Base-by-base conservation (phyloP, 2,888 invertebrate species). In the Cryptus viduatorius region DNA sequence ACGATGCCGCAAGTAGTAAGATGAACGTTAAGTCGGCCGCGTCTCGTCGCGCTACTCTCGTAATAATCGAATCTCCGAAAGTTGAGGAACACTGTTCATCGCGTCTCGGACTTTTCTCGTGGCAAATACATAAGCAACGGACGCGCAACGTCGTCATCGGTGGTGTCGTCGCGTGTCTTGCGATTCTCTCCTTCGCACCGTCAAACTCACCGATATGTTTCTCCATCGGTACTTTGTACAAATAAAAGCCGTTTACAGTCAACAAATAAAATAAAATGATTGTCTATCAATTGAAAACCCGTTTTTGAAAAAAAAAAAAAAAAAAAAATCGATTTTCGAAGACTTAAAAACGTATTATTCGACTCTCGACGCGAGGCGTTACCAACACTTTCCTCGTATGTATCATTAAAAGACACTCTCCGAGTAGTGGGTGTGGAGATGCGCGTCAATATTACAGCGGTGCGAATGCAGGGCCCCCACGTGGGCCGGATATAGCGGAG, bases 61-160 rank as follows among this genome's bases (percentile, higher is more conserved):
- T 48, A 71, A 31, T 50, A 14, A 12, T 65, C 69, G 65, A 19
- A 31, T 50, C 12, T 10, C 16, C 16, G 64, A 29, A 50, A 65
- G 77, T 82, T 89, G 90, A 88, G 90, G 76, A 77, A 83, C 89
- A 88, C 89, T 89, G 90, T 37, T 5, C 37, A 37, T 48, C 46
- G 86, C 86, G 72, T 86, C 88, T 89, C 87, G 87, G n/a, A 50
- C 50, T 61, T 64, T 44, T 37, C 64, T 16, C 10, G 12, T 24
- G 7, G 10, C 19, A 53, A 69, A 64, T 42, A 31, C 10, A 69
- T 48, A 53, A 42, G 71, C 75, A 75, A 56, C 56, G 69, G 86
- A 89, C 87, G 88, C 64, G 37, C 59, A 56, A 50, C 37, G 37
- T 78, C 76, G 72, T 77, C 50, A 65, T 53, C 71, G 53, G 31